These are phyloP conservation scores for Temnothorax nylanderi DNA, from an alignment of 1,140 invertebrate genomes.

Conservation along the genomic window DNA sequence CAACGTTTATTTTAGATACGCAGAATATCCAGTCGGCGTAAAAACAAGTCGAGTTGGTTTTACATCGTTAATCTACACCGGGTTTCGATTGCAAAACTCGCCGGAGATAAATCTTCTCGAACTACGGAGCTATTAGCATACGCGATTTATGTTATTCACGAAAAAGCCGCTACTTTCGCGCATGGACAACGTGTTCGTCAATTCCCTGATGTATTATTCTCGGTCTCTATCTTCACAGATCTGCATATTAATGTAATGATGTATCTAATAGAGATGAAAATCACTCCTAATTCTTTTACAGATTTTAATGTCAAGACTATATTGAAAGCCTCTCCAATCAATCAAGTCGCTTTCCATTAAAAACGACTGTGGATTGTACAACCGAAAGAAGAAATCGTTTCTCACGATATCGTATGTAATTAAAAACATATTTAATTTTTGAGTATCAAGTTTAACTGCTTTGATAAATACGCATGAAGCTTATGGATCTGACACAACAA, in stretches of 20 bases:
- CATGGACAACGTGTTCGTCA: not conserved
- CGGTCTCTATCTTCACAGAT: not conserved
- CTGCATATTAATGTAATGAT: not conserved
- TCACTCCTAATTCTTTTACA: not conserved
- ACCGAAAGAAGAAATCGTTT: not conserved
- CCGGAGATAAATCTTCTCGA: conserved; percentile 32
- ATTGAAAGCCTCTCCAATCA: not conserved
- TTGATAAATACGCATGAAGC: not conserved
- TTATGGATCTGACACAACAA: not conserved
- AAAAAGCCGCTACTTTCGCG: conserved; percentile 21
- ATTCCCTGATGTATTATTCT: not conserved
- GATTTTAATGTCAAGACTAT: not conserved
- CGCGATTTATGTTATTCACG: conserved; percentile 19
- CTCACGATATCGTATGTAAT: no score
- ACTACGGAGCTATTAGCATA: conserved; percentile 23
- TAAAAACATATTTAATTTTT: not conserved
- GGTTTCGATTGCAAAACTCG: conserved; percentile 31
- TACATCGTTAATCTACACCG: conserved; percentile 16
- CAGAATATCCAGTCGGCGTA: conserved; percentile 33
- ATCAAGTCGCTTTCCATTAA: not conserved
- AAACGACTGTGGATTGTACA: not conserved
- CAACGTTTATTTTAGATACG: conserved; percentile 35
- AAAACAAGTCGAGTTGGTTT: conserved; percentile 36
- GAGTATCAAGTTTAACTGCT: not conserved
- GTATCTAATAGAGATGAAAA: not conserved